A percentile compares a stretch with the other conserved stretches of the same genome.
Evolutionary conservation across 1,140 invertebrate species (phyloP).

Genomic region (Papilio dardanus): DNA sequence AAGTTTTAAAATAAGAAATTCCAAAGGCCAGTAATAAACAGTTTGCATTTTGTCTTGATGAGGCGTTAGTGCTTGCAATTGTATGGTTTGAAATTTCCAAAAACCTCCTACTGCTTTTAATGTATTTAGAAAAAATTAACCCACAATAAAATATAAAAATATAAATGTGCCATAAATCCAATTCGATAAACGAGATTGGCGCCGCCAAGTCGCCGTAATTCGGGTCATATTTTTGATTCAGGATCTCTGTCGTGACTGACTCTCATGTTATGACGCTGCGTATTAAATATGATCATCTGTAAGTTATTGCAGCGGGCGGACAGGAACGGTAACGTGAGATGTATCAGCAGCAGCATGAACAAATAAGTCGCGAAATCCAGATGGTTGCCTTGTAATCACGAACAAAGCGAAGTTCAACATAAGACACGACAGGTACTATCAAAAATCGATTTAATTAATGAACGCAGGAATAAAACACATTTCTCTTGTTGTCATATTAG

Average conservation of each 20-base stretch:
- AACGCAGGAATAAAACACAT: not conserved
- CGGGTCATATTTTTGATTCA: constrained; percentile 65
- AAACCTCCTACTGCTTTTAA: not conserved
- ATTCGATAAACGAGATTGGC: constrained; percentile 51
- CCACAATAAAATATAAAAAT: constrained; percentile 9
- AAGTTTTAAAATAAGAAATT: too few relatives aligned
- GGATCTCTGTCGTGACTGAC: constrained; percentile 57
- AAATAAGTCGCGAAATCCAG: constrained; percentile 35
- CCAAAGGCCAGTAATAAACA: too few relatives aligned
- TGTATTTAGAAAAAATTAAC: not conserved
- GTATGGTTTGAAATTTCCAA: not conserved
- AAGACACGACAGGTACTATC: constrained; percentile 2
- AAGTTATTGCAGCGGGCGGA: constrained; percentile 21
- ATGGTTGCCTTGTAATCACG: not conserved
- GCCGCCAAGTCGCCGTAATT: constrained; percentile 57
- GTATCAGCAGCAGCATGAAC: constrained; percentile 30
- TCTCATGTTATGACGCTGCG: constrained; percentile 44
- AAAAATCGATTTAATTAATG: constrained; percentile 23
- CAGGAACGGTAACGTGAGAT: constrained; percentile 33
- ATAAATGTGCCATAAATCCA: constrained; percentile 47
- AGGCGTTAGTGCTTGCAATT: not conserved
- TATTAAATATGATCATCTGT: constrained; percentile 41
- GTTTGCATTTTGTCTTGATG: not conserved
- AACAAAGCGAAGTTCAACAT: not conserved
- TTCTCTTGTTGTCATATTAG: not conserved